Percentiles rank a stretch among this genome's conserved stretches.
phyloP scores from a whole-genome alignment of 2,888 invertebrate species.

The Cheilosia impressa region DNA sequence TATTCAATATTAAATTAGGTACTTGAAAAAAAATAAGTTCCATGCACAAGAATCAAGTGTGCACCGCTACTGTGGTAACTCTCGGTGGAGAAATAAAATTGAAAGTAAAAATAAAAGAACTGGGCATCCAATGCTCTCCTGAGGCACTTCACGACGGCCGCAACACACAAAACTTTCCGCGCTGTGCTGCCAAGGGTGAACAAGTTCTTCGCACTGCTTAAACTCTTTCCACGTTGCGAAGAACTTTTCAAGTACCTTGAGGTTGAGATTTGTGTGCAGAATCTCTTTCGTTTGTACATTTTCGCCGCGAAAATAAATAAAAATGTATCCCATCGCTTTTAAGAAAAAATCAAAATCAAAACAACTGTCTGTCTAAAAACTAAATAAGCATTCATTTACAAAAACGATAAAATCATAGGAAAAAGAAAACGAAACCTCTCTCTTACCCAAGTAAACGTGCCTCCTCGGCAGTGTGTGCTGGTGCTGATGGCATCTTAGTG shows the following conservation, averaged over 20 bases:
- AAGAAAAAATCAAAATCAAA: neutral
- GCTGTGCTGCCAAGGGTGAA: conserved; percentile 13
- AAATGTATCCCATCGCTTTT: conserved; percentile 58
- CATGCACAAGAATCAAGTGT: conserved; percentile 66
- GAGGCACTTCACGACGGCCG: conserved; percentile 57
- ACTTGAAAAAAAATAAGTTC: conserved; percentile 29
- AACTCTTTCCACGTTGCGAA: neutral
- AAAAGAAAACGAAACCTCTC: conserved; percentile 34
- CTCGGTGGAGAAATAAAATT: conserved; percentile 45
- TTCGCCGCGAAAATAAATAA: conserved; percentile 11
- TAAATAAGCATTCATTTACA: conserved; percentile 40
- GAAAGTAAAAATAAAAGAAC: conserved; percentile 27
- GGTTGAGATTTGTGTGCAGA: conserved; percentile 1
- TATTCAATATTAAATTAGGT: conserved; percentile 16
- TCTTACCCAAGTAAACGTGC: conserved; percentile 95
- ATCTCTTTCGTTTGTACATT: conserved; percentile 1
- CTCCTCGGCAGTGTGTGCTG: conserved; percentile 89
- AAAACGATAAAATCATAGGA: conserved; percentile 36
- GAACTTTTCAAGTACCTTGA: conserved; percentile 36
- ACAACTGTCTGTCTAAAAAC: neutral
- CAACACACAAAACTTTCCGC: conserved; percentile 12
- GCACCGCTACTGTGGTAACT: conserved; percentile 64
- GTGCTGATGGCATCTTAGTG: conserved; percentile 84
- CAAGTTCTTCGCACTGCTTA: conserved; percentile 13
- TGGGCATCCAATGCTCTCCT: conserved; percentile 52